Percentiles rank a stretch among this genome's conserved stretches.
phyloP scores from a whole-genome alignment of 2,797 vertebrate genomes.

The Hemitrygon akajei region DNA sequence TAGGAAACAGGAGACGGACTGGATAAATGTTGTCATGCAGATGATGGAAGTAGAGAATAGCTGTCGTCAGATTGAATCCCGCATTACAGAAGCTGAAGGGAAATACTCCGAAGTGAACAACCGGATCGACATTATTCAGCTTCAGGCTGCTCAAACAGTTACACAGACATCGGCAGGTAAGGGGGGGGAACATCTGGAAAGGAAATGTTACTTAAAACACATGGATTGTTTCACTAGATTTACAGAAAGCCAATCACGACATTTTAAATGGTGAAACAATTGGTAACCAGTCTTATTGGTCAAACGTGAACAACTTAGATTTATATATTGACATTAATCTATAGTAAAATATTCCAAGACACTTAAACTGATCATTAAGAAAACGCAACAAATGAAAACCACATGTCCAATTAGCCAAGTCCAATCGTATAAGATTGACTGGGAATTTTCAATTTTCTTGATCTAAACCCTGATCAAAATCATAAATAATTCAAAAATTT shows the following conservation, averaged over 20 bases:
- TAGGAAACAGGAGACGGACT: constrained; percentile 79
- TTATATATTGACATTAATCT: background rate
- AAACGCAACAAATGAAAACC: background rate
- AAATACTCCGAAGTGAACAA: constrained; percentile 93
- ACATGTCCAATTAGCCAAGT: background rate
- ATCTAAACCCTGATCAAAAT: background rate
- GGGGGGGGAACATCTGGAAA: constrained; percentile 42
- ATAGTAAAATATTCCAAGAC: background rate
- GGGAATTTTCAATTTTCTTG: constrained; percentile 2
- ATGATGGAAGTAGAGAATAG: constrained; percentile 83
- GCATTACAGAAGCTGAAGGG: constrained; percentile 81
- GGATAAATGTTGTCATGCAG: constrained; percentile 76
- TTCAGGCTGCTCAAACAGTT: constrained; percentile 79
- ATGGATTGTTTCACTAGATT: background rate
- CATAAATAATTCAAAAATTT: background rate
- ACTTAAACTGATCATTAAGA: background rate
- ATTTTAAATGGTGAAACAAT: background rate
- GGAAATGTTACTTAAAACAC: background rate
- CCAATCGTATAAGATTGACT: background rate
- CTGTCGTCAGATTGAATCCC: constrained; percentile 71
- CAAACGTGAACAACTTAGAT: background rate
- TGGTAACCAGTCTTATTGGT: background rate
- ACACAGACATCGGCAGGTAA: constrained; percentile 89
- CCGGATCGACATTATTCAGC: constrained; percentile 88
- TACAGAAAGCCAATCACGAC: background rate